These are phyloP conservation scores for Drepana arcuata DNA, from an alignment of 1,140 invertebrate species.

Conservation along the genomic window DNA sequence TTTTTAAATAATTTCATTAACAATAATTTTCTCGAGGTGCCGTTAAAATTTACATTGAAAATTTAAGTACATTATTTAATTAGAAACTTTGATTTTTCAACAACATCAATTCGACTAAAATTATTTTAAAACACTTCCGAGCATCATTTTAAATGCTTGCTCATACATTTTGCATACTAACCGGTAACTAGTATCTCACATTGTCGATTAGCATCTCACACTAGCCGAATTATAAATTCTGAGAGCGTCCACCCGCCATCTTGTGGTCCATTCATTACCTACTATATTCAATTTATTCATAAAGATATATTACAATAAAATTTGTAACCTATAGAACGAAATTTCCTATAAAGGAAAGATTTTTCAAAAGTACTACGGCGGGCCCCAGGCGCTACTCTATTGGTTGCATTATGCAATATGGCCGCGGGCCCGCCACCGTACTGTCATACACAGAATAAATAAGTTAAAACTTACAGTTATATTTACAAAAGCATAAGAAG, in stretches of 20 bases:
- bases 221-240: conserved; percentile 63
- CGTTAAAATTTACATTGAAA: conserved; percentile 67
- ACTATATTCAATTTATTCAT: conserved; percentile 41
- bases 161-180: conserved; percentile 63
- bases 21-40: conserved; percentile 58
- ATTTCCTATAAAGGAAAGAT: conserved; percentile 64
- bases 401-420: too few species aligned
- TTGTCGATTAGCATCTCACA: conserved; percentile 31
- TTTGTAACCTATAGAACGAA: conserved; percentile 69
- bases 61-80: conserved; percentile 68
- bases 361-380: conserved; percentile 17
- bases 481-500: conserved; percentile 68
- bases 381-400: conserved; percentile 7
- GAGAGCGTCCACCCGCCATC: conserved; percentile 59
- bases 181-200: conserved; percentile 57
- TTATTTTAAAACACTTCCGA: conserved; percentile 46
- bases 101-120: conserved; percentile 70
- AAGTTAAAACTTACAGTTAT: conserved; percentile 64
- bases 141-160: conserved; percentile 68
- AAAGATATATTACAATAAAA: conserved; percentile 68
- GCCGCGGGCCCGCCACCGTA: background rate
- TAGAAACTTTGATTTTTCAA: conserved; percentile 67
- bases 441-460: conserved; percentile 54
- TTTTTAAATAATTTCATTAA: conserved; percentile 61
- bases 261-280: conserved; percentile 65